A percentile compares a stretch with the other conserved stretches of the same genome.
Evolutionary conservation across 2,113 vertebrate species (phyloP).

Genomic region (Coptodon rendalli): DNA sequence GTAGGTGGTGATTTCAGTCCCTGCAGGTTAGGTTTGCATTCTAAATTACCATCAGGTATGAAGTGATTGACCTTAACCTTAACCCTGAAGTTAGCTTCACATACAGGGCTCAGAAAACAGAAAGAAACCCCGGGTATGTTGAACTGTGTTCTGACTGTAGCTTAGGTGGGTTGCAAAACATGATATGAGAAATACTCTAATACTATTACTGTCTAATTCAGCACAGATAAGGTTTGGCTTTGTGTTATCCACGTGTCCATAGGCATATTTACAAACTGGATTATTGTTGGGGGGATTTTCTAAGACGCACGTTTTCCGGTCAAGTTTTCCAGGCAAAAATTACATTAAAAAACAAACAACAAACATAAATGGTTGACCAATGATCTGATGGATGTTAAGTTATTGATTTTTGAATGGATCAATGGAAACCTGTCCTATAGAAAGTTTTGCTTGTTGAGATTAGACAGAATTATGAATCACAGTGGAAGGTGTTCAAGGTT

Average conservation of each 20-base stretch:
- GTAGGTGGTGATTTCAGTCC: not conserved
- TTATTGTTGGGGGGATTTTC: not conserved
- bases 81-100: not conserved
- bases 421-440: not conserved
- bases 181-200: not conserved
- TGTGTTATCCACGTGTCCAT: not conserved
- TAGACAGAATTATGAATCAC: not conserved
- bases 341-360: not conserved
- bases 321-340: rapidly evolving
- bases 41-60: not conserved
- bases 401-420: not conserved
- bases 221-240: not conserved
- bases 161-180: not conserved
- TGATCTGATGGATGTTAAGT: not conserved
- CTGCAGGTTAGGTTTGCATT: not conserved
- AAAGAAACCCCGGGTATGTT: not conserved
- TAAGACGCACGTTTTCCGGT: not conserved
- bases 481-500: not conserved
- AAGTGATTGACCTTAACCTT: not conserved
- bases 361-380: not conserved
- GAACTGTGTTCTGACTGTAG: not conserved
- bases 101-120: not conserved
- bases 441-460: not conserved
- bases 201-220: not conserved
- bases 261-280: not conserved